Conservation (phyloP, 1,140 invertebrate genomes). For the Drosophila leontia region DNA sequence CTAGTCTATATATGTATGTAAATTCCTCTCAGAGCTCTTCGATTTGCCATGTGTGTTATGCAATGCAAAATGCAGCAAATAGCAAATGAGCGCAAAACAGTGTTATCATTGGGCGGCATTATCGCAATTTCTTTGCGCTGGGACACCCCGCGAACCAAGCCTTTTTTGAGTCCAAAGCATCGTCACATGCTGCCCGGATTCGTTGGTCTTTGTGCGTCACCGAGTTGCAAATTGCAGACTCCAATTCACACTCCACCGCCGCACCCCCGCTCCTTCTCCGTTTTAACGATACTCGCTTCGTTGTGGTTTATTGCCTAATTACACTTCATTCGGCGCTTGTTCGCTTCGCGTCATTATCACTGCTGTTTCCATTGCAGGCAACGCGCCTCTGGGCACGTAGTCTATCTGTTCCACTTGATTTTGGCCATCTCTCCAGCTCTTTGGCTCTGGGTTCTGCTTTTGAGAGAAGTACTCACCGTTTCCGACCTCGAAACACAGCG, state of each 20-base stretch:
- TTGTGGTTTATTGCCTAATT: conserved; percentile 69
- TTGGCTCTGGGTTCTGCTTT: conserved; percentile 35
- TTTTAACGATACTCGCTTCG: conserved; percentile 6
- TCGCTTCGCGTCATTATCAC: conserved; percentile 50
- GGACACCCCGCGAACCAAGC: conserved; percentile 21
- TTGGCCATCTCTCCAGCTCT: conserved; percentile 50
- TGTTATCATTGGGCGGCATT: conserved; percentile 26
- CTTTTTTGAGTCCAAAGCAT: conserved; percentile 2
- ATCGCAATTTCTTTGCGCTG: conserved; percentile 26
- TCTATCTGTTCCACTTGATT: conserved; percentile 40
- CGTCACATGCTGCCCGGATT: conserved; percentile 58
- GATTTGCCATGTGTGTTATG: conserved; percentile 47
- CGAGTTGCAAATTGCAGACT: conserved; percentile 33
- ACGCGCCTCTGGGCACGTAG: conserved; percentile 73
- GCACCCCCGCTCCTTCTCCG: neutral
- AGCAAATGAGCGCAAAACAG: conserved; percentile 1
- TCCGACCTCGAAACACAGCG: conserved; percentile 34
- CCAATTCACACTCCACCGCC: conserved; percentile 17
- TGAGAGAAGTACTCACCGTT: conserved; percentile 31
- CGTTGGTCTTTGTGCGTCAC: conserved; percentile 66
- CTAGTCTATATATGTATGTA: conserved; percentile 16
- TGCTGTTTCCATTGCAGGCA: conserved; percentile 34
- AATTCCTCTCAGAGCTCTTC: conserved; percentile 42
- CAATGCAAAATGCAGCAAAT: conserved; percentile 46
- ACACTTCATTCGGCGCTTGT: conserved; percentile 36